phyloP scores from a whole-genome alignment of 2,113 vertebrate species.

The Tetrao urogallus region DNA sequence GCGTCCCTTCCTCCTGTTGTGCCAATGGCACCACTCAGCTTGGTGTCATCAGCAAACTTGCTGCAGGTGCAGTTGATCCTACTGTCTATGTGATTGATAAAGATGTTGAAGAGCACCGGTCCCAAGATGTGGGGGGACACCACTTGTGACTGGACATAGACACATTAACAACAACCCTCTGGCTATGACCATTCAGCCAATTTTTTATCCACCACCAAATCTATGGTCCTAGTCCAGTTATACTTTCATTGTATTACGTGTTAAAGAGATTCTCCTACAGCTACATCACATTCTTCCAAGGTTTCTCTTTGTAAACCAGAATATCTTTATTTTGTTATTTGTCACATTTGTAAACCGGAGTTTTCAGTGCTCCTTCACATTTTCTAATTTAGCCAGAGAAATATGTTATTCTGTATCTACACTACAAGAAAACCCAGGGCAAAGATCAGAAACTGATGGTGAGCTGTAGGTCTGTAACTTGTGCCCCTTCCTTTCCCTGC shows the following conservation, averaged over 20 bases:
- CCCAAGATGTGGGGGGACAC: too few relatives aligned
- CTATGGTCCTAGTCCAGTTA: background rate
- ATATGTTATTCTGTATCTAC: background rate
- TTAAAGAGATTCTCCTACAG: background rate
- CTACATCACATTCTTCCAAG: background rate
- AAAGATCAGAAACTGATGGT: background rate
- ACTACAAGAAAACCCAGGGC: background rate
- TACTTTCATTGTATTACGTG: background rate
- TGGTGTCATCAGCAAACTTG: too few relatives aligned
- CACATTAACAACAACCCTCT: too few relatives aligned
- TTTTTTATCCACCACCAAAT: background rate
- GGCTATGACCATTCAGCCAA: too few relatives aligned
- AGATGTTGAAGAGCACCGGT: too few relatives aligned
- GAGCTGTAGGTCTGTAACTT: background rate
- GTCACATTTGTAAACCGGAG: background rate
- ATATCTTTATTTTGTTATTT: background rate
- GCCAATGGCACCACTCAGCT: too few relatives aligned
- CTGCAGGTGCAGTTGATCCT: too few relatives aligned
- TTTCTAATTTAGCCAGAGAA: background rate
- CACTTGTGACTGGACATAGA: too few relatives aligned
- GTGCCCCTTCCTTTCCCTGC: background rate
- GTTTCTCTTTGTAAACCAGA: background rate
- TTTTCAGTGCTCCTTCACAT: rapidly evolving
- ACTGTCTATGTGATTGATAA: too few relatives aligned
- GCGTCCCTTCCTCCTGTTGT: too few relatives aligned